Base-by-base conservation (phyloP, 2,797 vertebrate genomes). In the Pipistrellus kuhlii region DNA sequence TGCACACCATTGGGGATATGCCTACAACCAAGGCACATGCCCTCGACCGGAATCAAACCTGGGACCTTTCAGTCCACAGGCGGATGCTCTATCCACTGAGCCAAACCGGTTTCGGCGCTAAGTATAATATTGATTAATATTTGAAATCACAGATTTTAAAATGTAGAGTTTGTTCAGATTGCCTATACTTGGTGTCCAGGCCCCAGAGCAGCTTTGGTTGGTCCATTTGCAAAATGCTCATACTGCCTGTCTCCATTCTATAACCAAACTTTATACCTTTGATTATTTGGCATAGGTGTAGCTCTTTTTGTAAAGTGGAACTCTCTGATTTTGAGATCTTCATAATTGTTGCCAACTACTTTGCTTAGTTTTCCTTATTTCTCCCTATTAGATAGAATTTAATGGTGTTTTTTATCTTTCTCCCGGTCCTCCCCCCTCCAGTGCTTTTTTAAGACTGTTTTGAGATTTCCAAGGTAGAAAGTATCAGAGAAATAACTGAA, bases 401-500 rank as follows among this genome's bases (percentile, higher is more conserved):
- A 44, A 30, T 77, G n/a, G 13, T 86, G 57, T 80, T 55, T 73
- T 64, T 35, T 35, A 20, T 68, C 18, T 68, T 68, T 68, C 17
- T 68, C 18, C 3, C 15, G 17, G 20, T 64, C 85, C 11, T 62
- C 25, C 1, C 59, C 25, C 10, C 55, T 2, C 57, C 57, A 13
- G 59, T 62, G 57, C 7, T 81, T 85, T 80, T 71, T 73, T 73
- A 94, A 90, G 89, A 68, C 32, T 66, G 48, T 46, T 89, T 93
- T 91, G 66, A 85, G 88, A 90, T 85, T 44, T 46, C 38, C 18
- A 46, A 75, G 32, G 38, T 72, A 82, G 18, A 85, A 90, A 51
- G 32, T 88, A 15, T 59, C 81, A 83, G 46, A 91, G 32, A 55
- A 17, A 83, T 30, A 78, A 88, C 32, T 71, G 41, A 94, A 81